Evolutionary conservation across 2,113 vertebrate species (phyloP), one percentile per base, ranked within the genome.

Genomic region (Tragelaphus strepsiceros): DNA sequence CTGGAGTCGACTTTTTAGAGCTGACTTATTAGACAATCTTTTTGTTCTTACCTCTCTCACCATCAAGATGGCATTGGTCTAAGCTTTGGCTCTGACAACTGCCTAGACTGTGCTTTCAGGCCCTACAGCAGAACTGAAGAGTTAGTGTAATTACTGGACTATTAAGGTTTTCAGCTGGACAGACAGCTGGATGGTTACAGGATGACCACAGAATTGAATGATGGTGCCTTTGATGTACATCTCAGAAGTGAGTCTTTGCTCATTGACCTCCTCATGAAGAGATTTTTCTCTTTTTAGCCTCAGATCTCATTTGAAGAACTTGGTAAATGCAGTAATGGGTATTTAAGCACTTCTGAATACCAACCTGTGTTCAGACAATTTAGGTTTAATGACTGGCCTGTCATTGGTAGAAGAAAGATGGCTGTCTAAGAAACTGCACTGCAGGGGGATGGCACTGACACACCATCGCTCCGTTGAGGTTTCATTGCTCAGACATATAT

Each of bases 291-390:
- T 67, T 43, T 67, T 94, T 96, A 77, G 71, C 49, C 83, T 95
- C 90, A 88, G 32, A 91, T 87, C 39, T 90, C 43, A 88, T 74
- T 67, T 96, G 53, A 95, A 94, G 64, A 94, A 93, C 46, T 59
- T 90, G 54, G 54, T 58, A 94, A 84, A 94, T 67, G 53, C 84
- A 92, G 56, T 97, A 98, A 96, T 94, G 88, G 83, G 39, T 89
- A 97, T 91, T 95, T 96, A 97, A 97, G 84, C 92, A 90, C 74
- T 95, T 96, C 32, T 85, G 30, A 96, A 93, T 82, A 58, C 26
- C 62, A 86, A 96, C 56, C 17, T 32, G 5, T 88, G 83, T 92
- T 94, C 88, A 54, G 84, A 86, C 94, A 93, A 98, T 96, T 85
- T 93, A 92, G 22, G 13, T 46, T 91, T 96, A 95, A 98, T 91